These are phyloP conservation scores for Copidosoma floridanum DNA, from an alignment of 1,140 invertebrate genomes.

Conservation along the genomic window DNA sequence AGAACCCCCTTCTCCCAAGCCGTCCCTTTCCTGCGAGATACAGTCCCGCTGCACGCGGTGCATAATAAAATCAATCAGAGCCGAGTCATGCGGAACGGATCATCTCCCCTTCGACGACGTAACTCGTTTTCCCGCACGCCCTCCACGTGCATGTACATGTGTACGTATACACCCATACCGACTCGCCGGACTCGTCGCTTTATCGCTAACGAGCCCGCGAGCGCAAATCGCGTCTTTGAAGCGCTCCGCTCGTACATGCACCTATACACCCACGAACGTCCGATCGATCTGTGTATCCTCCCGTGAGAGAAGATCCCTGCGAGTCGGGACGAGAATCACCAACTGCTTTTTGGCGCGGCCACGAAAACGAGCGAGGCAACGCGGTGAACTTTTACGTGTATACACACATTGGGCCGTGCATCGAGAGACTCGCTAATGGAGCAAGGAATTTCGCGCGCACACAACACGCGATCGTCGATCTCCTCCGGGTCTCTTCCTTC, in stretches of 20 bases:
- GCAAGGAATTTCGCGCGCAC: constrained; percentile 25
- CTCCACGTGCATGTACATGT: too few relatives aligned
- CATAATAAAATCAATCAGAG: constrained; percentile 13
- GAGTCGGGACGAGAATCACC: too few relatives aligned
- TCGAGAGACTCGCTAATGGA: constrained; percentile 5
- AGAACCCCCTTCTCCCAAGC: too few relatives aligned
- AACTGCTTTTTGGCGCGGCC: constrained; percentile 14
- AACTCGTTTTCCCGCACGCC: constrained; percentile 2
- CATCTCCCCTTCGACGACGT: background rate
- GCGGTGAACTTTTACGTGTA: constrained; percentile 14
- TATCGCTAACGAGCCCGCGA: background rate
- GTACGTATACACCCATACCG: too few relatives aligned
- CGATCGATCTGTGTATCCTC: constrained; percentile 4
- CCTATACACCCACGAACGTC: too few relatives aligned
- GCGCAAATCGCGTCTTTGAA: background rate
- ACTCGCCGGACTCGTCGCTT: too few relatives aligned
- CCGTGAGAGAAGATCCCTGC: constrained; percentile 35
- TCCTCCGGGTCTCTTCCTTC: too few relatives aligned
- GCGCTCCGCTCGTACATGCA: too few relatives aligned
- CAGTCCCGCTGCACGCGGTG: too few relatives aligned
- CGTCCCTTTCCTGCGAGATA: too few relatives aligned
- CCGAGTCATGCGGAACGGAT: background rate
- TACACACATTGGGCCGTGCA: constrained; percentile 2
- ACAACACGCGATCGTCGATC: constrained; percentile 28
- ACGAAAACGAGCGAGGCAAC: constrained; percentile 15